Conservation (phyloP, 2,888 invertebrate genomes). For the Agrotis ipsilon region DNA sequence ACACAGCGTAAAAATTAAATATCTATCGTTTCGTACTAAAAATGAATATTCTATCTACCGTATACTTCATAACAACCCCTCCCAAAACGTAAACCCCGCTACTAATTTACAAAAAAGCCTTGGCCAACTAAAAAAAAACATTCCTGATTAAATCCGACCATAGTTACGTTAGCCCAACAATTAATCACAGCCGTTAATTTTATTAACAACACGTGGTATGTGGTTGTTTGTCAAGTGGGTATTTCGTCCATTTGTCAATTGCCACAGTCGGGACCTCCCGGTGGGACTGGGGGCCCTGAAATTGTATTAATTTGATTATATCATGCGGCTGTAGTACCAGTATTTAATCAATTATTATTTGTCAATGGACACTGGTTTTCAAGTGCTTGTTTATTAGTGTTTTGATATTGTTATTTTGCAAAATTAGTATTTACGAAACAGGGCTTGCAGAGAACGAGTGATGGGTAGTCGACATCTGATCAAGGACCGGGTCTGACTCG, state of each 20-base stretch:
- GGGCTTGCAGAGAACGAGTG: no score
- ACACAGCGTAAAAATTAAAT: no score
- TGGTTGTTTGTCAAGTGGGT: constrained; percentile 75
- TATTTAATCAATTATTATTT: constrained; percentile 45
- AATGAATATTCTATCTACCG: no score
- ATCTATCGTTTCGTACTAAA: no score
- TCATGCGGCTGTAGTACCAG: constrained; percentile 54
- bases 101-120: constrained; percentile 2
- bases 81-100: neutral
- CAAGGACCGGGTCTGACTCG: no score
- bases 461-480: no score
- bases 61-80: neutral
- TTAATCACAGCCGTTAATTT: constrained; percentile 84
- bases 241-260: constrained; percentile 78
- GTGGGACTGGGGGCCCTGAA: constrained; percentile 57
- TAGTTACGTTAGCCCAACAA: constrained; percentile 67
- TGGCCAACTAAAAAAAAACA: constrained; percentile 6
- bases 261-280: constrained; percentile 62
- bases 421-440: no score
- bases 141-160: constrained; percentile 63
- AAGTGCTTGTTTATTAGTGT: neutral
- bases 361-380: constrained; percentile 16
- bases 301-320: constrained; percentile 69
- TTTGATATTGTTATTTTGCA: constrained; percentile 2
- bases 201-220: constrained; percentile 76